Conservation (phyloP, 1,140 invertebrate genomes). For the Asobara japonica region DNA sequence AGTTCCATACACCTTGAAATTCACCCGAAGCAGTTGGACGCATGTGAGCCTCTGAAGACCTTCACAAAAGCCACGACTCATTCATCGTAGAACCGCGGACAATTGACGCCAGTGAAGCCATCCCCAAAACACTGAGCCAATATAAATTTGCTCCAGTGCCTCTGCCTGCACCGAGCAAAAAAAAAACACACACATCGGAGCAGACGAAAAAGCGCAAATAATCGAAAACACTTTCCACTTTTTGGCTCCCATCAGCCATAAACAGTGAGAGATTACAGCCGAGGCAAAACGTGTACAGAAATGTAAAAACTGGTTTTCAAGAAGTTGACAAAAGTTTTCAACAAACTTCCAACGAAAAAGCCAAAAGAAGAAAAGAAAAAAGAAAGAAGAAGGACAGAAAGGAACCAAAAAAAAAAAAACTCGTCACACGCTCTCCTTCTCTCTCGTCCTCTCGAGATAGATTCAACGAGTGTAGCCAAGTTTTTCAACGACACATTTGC, state of each 20-base stretch:
- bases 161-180: no score
- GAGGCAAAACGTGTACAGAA: background rate
- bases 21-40: background rate
- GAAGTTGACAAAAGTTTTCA: background rate
- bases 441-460: background rate
- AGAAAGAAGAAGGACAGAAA: background rate
- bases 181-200: background rate
- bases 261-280: background rate
- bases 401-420: background rate
- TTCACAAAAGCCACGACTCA: background rate
- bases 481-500: background rate
- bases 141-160: no score
- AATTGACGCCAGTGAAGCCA: background rate
- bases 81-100: background rate
- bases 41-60: background rate
- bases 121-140: no score
- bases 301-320: background rate
- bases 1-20: background rate
- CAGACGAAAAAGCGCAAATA: background rate
- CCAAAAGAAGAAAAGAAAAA: background rate
- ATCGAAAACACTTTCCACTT: background rate
- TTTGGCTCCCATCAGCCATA: background rate
- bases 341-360: constrained; percentile 2
- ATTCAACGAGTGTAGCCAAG: background rate
- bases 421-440: background rate